Evolutionary conservation across 2,888 invertebrate species (phyloP).

Genomic region (Ochropleura plecta): DNA sequence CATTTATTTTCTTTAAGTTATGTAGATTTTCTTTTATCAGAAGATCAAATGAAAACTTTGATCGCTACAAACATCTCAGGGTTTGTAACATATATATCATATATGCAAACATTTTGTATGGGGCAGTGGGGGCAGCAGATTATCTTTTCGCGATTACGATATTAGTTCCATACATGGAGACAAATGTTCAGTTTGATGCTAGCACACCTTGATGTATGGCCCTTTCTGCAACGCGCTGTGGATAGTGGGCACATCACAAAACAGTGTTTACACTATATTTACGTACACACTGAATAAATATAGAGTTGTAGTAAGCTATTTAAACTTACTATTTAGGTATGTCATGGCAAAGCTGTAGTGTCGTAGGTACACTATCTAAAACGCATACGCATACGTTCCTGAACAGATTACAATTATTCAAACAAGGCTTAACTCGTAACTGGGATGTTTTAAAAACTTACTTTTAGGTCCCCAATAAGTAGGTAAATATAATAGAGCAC

Average conservation of each 20-base stretch:
- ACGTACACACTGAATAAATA: neutral
- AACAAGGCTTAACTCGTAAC: conserved; percentile 1
- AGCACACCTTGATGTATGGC: neutral
- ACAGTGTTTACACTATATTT: neutral
- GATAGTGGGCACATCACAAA: neutral
- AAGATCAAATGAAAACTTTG: too few relatives aligned
- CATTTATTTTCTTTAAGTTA: neutral
- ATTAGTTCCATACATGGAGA: neutral
- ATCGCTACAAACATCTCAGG: too few relatives aligned
- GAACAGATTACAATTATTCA: neutral
- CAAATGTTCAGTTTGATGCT: neutral
- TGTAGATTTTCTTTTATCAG: neutral
- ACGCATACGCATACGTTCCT: too few relatives aligned
- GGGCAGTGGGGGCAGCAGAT: neutral
- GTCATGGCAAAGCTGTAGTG: neutral
- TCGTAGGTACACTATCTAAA: neutral
- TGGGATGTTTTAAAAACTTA: conserved; percentile 41
- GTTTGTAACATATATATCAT: too few relatives aligned
- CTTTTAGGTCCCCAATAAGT: conserved; percentile 26
- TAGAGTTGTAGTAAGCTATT: neutral
- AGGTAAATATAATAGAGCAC: neutral
- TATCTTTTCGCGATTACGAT: neutral
- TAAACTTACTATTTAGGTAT: neutral
- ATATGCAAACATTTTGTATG: too few relatives aligned
- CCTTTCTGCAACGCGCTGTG: neutral